A percentile compares a stretch with the other conserved stretches of the same genome.
Conservation (phyloP, 2,888 invertebrate species). For the Elegia similella region DNA sequence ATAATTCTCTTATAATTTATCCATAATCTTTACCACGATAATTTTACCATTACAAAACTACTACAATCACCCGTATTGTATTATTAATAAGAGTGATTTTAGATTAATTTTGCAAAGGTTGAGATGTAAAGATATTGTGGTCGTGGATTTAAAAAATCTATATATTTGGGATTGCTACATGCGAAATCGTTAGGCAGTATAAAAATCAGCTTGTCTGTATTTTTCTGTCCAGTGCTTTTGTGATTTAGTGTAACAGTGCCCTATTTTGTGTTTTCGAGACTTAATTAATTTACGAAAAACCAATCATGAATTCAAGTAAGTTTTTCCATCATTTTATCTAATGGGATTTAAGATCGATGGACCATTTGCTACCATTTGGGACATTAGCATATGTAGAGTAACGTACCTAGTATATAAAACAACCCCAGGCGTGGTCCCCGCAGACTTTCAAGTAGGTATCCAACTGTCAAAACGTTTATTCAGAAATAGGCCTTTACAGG, state of each 20-base stretch:
- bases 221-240: conserved; percentile 8
- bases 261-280: not conserved
- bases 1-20: conserved; percentile 6
- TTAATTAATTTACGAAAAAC: not conserved
- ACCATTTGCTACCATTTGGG: too few species aligned
- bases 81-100: not conserved
- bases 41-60: not conserved
- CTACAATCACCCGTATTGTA: not conserved
- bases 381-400: too few species aligned
- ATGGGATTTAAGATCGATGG: too few species aligned
- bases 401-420: too few species aligned
- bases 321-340: not conserved
- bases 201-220: conserved; percentile 15
- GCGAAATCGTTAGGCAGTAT: conserved; percentile 8
- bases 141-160: conserved; percentile 3
- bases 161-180: not conserved
- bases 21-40: conserved; percentile 3
- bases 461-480: too few species aligned
- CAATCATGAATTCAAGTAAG: conserved; percentile 7
- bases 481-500: too few species aligned
- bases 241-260: not conserved
- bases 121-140: not conserved
- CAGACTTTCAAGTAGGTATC: too few species aligned
- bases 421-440: too few species aligned
- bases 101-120: not conserved